Evolutionary conservation across 2,113 vertebrate genomes (phyloP).

Genomic region (Sturnus vulgaris): DNA sequence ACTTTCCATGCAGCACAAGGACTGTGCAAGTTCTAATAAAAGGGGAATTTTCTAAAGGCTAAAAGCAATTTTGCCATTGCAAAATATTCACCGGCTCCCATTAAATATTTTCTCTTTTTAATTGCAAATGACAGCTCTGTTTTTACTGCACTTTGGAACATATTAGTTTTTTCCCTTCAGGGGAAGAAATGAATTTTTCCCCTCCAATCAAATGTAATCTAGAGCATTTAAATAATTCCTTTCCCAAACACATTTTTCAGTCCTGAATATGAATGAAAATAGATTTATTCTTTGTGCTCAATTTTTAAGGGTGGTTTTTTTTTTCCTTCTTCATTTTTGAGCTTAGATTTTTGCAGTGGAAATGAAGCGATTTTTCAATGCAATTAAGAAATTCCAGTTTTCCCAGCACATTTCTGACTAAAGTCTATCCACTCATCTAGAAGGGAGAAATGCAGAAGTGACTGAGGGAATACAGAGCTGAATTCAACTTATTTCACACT

Average conservation of each 20-base stretch:
- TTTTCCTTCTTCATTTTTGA: background rate
- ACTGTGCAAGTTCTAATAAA: background rate
- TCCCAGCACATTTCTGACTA: background rate
- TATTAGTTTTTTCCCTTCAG: background rate
- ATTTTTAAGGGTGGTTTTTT: background rate
- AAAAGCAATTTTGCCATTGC: background rate
- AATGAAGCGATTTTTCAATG: background rate
- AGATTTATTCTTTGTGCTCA: background rate
- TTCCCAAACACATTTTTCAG: background rate
- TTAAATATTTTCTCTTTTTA: constrained; percentile 45
- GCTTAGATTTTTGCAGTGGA: background rate
- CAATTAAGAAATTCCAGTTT: constrained; percentile 6
- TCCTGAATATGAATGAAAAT: background rate
- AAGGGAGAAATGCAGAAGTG: background rate
- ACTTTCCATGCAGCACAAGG: background rate
- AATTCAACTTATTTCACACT: constrained; percentile 17
- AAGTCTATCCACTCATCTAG: background rate
- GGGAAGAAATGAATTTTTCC: background rate
- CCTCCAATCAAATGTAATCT: constrained; percentile 1
- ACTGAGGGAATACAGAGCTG: background rate
- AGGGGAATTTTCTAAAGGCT: background rate
- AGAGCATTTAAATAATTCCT: constrained; percentile 15
- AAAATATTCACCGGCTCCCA: background rate
- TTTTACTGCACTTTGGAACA: background rate
- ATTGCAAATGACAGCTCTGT: constrained; percentile 23